A percentile compares a stretch with the other conserved stretches of the same genome.
These are phyloP conservation scores for Aleiodes testaceus DNA, from an alignment of 2,888 invertebrate species.

Conservation along the genomic window DNA sequence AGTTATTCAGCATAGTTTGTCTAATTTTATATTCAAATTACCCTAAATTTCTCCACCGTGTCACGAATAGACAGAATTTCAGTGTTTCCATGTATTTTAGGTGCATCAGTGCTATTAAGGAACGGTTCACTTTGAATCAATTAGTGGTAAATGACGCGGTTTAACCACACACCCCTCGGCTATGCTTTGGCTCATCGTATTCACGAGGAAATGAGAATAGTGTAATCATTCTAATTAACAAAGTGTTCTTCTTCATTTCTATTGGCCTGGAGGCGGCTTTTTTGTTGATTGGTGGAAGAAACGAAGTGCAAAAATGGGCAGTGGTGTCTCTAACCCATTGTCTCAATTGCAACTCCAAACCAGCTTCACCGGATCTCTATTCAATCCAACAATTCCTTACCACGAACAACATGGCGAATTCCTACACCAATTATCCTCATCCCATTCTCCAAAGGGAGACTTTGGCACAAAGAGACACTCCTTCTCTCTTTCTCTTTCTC, in stretches of 20 bases:
- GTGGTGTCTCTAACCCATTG: conserved; percentile 1
- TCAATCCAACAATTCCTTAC: conserved; percentile 34
- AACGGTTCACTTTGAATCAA: conserved; percentile 27
- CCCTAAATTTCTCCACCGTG: neutral
- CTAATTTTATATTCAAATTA: too few species aligned
- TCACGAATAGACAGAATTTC: neutral
- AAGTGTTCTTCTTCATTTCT: neutral
- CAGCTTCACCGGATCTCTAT: conserved; percentile 25
- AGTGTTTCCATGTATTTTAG: neutral
- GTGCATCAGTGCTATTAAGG: neutral
- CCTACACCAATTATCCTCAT: conserved; percentile 32
- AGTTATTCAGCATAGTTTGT: too few species aligned
- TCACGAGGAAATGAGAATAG: conserved; percentile 4
- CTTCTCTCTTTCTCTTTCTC: neutral
- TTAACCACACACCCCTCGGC: conserved; percentile 34
- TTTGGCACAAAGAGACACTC: neutral
- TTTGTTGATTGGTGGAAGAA: neutral
- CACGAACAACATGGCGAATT: conserved; percentile 30
- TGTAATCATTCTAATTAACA: conserved; percentile 11
- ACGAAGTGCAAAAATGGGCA: neutral
- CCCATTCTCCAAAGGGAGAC: conserved; percentile 23
- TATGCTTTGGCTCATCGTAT: conserved; percentile 8
- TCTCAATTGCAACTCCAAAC: conserved; percentile 21
- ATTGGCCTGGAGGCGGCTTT: neutral
- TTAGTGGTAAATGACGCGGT: conserved; percentile 40